phyloP scores from a whole-genome alignment of 2,113 vertebrate genomes.

The Hystrix cristata region DNA sequence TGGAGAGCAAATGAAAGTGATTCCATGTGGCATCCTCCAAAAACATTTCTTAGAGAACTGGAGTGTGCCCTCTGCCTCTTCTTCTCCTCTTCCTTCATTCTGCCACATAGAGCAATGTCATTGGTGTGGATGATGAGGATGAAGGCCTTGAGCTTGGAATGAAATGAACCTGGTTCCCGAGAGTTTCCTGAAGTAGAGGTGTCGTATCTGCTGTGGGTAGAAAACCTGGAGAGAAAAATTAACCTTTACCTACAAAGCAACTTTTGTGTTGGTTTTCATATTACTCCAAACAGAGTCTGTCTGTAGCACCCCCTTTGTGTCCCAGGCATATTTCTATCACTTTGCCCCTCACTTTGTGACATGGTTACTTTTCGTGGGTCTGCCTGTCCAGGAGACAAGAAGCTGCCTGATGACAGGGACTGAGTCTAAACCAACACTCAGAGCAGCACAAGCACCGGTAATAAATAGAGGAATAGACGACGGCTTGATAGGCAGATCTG shows the following conservation, averaged over 20 bases:
- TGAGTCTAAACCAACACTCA: neutral
- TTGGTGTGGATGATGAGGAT: neutral
- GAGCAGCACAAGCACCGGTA: neutral
- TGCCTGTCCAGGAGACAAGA: neutral
- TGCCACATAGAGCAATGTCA: neutral
- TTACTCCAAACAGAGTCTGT: neutral
- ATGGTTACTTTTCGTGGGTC: neutral
- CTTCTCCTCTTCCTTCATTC: neutral
- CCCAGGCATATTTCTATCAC: neutral
- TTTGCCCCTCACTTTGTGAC: neutral
- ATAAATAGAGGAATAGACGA: neutral
- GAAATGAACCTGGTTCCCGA: neutral
- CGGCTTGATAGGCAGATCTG: neutral
- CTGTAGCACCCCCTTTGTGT: neutral
- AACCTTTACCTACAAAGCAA: neutral
- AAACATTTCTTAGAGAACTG: neutral
- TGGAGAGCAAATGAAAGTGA: neutral
- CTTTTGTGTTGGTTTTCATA: neutral
- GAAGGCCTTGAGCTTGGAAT: neutral
- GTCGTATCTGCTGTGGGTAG: neutral
- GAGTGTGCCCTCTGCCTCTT: neutral
- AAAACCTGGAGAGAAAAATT: constrained; percentile 18
- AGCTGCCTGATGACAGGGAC: neutral
- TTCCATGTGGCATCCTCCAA: neutral
- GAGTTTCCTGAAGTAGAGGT: neutral